Base-by-base conservation (phyloP, 2,888 invertebrate genomes). In the Bugulina stolonifera region DNA sequence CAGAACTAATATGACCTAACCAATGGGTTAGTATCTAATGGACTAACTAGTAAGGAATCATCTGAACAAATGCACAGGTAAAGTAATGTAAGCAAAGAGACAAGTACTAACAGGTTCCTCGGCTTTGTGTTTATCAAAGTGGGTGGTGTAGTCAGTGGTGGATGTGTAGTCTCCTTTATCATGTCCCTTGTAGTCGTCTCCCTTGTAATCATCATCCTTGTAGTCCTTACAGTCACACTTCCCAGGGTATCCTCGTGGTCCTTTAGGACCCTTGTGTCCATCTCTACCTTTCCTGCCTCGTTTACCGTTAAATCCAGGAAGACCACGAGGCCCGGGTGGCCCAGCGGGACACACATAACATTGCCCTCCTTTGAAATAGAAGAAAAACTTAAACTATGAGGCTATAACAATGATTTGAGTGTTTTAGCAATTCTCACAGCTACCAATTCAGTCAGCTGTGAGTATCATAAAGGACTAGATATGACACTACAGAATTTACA, bases 261-360 rank as follows among this genome's bases (percentile, higher is more conserved):
- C 64, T 18, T 14, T 22, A 32, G 64, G 64, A 10, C 64, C 64
- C 2, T 5, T 2, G 5, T 14, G 14, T 27, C 64, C 64, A 25
- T 22, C 10, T 29, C 10, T 14, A 25, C 64, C 64, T 32, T 3
- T 27, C 10, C 64, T 27, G 5, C 64, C 64, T 10, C 27, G 22
- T 64, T n/a, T 64, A 32, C 64, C 64, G 32, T 64, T 32, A n/a
- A 25, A 64, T 5, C 64, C 64, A 2, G 32, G 64, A 64, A 34
- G 32, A 5, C 64, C 64, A 25, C 64, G 64, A 3, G 64, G 64
- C n/a, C 64, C 64, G 14, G 64, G 64, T 32, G 64, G 64, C 5
- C 64, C 64, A 34, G 64, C 32, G 22, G 64, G 64, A 27, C 64
- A 64, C 64, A 64, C 64, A 64, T 25, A 64, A n/a, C 64, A 64